phyloP scores from a whole-genome alignment of 1,140 invertebrate genomes.

The Procambarus virginalis region DNA sequence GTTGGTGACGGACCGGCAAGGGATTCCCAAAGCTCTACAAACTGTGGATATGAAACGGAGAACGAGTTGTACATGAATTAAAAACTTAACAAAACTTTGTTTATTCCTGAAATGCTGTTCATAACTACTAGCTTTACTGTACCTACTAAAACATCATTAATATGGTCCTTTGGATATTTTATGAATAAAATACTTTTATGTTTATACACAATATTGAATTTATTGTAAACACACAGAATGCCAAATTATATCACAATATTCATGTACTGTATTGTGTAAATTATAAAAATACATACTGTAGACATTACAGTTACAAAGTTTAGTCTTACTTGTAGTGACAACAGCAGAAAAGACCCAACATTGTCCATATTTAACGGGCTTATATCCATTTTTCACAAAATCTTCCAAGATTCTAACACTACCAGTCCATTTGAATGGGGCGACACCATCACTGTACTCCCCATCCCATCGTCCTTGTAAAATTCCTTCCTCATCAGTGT shows the following conservation, averaged over 20 bases:
- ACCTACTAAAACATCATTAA: too few relatives aligned
- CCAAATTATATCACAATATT: too few relatives aligned
- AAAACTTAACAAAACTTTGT: too few relatives aligned
- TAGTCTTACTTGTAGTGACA: slow-evolving; percentile 78
- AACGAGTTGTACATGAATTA: not conserved
- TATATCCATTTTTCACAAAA: slow-evolving; percentile 77
- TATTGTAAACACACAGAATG: too few relatives aligned
- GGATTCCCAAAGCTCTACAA: slow-evolving; percentile 77
- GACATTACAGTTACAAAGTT: too few relatives aligned
- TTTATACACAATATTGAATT: too few relatives aligned
- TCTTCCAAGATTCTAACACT: slow-evolving; percentile 80
- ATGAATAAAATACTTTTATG: too few relatives aligned
- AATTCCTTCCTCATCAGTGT: slow-evolving; percentile 82
- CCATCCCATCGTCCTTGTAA: slow-evolving; percentile 84
- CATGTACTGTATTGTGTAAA: too few relatives aligned
- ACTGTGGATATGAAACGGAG: slow-evolving; percentile 72
- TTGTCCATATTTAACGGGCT: slow-evolving; percentile 83
- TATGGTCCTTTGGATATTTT: too few relatives aligned
- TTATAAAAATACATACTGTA: too few relatives aligned
- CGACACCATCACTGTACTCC: slow-evolving; percentile 81
- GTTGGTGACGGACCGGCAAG: slow-evolving; percentile 76
- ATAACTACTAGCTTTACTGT: too few relatives aligned
- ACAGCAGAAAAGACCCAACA: slow-evolving; percentile 87
- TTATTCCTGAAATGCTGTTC: too few relatives aligned
- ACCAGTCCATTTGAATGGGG: slow-evolving; percentile 81